These are phyloP conservation scores for Brachynemurus nebulosus DNA, from an alignment of 2,888 invertebrate genomes.

Conservation along the genomic window DNA sequence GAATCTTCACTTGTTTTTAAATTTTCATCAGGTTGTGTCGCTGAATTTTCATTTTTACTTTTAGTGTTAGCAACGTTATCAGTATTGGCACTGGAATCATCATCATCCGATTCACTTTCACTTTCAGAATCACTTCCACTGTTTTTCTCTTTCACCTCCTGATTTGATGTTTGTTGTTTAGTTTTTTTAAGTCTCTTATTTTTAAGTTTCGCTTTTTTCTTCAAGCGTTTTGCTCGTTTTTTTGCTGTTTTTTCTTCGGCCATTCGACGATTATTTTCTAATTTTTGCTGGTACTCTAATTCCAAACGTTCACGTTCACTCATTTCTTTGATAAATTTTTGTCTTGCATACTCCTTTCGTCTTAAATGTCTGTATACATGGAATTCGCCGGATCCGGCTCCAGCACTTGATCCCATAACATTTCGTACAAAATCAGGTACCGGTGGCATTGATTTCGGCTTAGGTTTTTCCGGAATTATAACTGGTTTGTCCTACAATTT, in stretches of 20 bases:
- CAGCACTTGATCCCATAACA: slow-evolving; percentile 99
- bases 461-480: slow-evolving; percentile 70
- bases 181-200: slow-evolving; percentile 14
- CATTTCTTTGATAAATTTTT: slow-evolving; percentile 84
- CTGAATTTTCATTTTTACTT: background rate
- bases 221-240: slow-evolving; percentile 77
- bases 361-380: slow-evolving; percentile 94
- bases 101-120: slow-evolving; percentile 27
- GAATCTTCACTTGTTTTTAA: background rate
- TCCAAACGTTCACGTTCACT: slow-evolving; percentile 76
- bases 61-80: too few relatives aligned
- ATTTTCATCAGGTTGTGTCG: background rate
- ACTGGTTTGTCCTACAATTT: slow-evolving; percentile 68
- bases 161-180: slow-evolving; percentile 29
- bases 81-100: slow-evolving; percentile 15
- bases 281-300: slow-evolving; percentile 63
- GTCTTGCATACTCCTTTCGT: slow-evolving; percentile 90
- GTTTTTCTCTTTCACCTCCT: slow-evolving; percentile 25
- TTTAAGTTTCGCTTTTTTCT: slow-evolving; percentile 48
- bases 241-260: slow-evolving; percentile 80
- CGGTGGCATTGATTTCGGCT: slow-evolving; percentile 54
- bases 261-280: slow-evolving; percentile 56
- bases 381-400: slow-evolving; percentile 98
- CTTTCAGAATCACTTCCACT: slow-evolving; percentile 24
- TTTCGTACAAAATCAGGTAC: slow-evolving; percentile 94